A percentile compares a stretch with the other conserved stretches of the same genome.
Conservation (phyloP, 1,140 invertebrate genomes). For the Planococcus citri region DNA sequence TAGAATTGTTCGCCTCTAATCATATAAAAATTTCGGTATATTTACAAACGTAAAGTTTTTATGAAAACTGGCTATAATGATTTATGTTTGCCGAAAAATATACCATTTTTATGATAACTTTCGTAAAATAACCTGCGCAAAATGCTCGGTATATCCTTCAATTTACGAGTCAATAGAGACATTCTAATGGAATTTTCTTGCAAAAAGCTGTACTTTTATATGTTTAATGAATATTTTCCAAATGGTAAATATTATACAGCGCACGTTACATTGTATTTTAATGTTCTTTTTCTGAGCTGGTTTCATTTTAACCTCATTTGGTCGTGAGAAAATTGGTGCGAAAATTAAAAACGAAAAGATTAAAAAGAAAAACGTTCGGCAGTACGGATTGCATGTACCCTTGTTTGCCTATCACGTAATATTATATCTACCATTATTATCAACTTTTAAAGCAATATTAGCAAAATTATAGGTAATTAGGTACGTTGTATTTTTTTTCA, state of each 20-base stretch:
- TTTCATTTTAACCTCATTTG: neutral
- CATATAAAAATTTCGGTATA: neutral
- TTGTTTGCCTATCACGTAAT: neutral
- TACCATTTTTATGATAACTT: neutral
- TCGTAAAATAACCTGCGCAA: neutral
- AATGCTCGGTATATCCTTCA: neutral
- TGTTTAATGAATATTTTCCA: conserved; percentile 15
- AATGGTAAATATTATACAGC: neutral
- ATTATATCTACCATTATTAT: too few species aligned
- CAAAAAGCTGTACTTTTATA: conserved; percentile 12
- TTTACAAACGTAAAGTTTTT: neutral
- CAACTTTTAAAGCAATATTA: too few species aligned
- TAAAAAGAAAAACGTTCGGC: neutral
- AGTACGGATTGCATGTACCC: neutral
- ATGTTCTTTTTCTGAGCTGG: neutral
- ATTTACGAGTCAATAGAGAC: conserved; percentile 11
- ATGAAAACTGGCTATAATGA: neutral
- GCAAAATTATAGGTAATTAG: too few species aligned
- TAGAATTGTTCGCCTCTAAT: neutral
- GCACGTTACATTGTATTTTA: neutral
- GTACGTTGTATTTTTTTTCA: too few species aligned
- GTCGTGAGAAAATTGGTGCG: neutral
- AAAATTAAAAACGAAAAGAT: neutral
- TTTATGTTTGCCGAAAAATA: neutral
- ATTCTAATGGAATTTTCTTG: conserved; percentile 16